phyloP scores from a whole-genome alignment of 2,113 vertebrate species.

The Vombatus ursinus region DNA sequence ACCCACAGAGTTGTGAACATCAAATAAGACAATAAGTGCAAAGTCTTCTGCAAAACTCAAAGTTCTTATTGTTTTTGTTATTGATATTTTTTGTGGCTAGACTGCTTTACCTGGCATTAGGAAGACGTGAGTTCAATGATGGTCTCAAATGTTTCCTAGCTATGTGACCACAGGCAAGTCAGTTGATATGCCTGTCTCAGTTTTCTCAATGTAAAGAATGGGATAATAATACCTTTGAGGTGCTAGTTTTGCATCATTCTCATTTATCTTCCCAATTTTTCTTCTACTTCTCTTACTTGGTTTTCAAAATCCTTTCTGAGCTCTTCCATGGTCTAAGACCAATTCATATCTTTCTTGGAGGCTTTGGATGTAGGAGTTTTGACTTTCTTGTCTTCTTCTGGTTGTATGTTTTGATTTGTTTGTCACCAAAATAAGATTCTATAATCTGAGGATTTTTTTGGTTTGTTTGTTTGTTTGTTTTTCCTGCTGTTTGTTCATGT shows the following conservation, averaged over 20 bases:
- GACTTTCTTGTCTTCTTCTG: no score
- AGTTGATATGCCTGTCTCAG: not conserved
- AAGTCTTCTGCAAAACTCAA: not conserved
- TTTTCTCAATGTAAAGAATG: not conserved
- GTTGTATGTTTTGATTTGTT: no score
- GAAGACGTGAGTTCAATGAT: not conserved
- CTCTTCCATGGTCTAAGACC: no score
- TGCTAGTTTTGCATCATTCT: not conserved
- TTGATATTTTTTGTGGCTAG: not conserved
- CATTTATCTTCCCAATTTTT: no score
- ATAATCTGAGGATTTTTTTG: no score
- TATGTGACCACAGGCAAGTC: not conserved
- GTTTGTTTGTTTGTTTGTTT: no score
- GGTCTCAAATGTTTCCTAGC: not conserved
- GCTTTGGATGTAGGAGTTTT: no score
- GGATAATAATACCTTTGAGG: not conserved
- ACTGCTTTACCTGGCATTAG: not conserved
- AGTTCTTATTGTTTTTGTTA: not conserved
- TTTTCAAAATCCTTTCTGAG: no score
- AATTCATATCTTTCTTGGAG: no score
- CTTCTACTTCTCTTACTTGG: no score
- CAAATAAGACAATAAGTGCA: not conserved
- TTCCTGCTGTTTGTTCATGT: no score
- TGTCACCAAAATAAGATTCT: no score
- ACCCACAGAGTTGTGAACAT: not conserved